phyloP scores from a whole-genome alignment of 2,113 vertebrate genomes.

The Zosterops japonicus region DNA sequence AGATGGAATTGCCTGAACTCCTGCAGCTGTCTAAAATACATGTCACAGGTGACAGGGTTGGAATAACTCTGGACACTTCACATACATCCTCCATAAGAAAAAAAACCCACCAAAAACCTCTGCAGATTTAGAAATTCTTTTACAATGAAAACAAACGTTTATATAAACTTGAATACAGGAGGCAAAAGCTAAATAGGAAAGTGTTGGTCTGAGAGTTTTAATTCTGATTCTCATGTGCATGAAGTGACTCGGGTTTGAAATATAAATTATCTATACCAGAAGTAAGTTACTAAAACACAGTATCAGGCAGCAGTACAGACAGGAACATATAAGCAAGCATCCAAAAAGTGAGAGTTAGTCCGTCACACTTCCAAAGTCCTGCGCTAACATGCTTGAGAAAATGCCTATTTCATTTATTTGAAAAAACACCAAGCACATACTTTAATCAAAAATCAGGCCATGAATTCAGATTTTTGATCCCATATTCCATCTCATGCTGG shows the following conservation, averaged over 20 bases:
- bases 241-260: neutral
- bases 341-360: neutral
- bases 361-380: neutral
- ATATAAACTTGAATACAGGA: neutral
- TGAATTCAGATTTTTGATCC: neutral
- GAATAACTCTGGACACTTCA: neutral
- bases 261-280: neutral
- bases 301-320: neutral
- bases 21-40: neutral
- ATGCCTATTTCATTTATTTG: neutral
- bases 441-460: neutral
- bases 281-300: neutral
- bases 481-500: neutral
- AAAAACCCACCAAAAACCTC: neutral
- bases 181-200: neutral
- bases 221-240: neutral
- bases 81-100: neutral
- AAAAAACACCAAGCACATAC: neutral
- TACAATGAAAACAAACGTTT: neutral
- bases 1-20: neutral
- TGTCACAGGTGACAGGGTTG: accelerated
- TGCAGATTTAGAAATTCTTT: neutral
- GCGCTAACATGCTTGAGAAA: neutral
- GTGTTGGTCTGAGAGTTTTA: neutral
- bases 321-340: neutral